Evolutionary conservation across 2,797 vertebrate genomes (phyloP).

Genomic region (Holocentrus rufus): DNA sequence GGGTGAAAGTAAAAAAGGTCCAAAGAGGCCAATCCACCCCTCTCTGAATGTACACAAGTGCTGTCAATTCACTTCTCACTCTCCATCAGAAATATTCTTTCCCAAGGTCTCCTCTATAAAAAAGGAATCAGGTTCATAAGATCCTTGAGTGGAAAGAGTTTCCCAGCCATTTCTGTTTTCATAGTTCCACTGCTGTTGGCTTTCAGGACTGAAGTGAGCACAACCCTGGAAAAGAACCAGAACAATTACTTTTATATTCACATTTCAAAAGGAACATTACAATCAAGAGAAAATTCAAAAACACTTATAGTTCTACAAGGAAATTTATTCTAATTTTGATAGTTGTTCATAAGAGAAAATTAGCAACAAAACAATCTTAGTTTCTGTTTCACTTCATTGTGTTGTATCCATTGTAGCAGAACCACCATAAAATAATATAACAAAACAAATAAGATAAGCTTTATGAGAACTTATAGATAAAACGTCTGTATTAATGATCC

Average conservation of each 20-base stretch:
- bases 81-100: conserved; percentile 15
- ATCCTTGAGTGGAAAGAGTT: conserved; percentile 14
- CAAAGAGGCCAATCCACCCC: conserved; percentile 17
- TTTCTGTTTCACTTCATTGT: too few relatives aligned
- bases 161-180: conserved; percentile 30
- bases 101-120: conserved; percentile 1
- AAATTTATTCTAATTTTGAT: too few relatives aligned
- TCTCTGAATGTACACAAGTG: background rate
- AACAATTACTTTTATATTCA: conserved; percentile 18
- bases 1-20: background rate
- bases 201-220: background rate
- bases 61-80: conserved; percentile 9
- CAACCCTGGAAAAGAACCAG: conserved; percentile 43
- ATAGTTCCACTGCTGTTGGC: background rate
- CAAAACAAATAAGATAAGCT: too few relatives aligned
- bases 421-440: too few relatives aligned
- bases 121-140: conserved; percentile 16
- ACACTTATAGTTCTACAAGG: background rate
- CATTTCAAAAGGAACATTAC: background rate
- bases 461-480: too few relatives aligned
- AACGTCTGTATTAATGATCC: too few relatives aligned
- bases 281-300: background rate
- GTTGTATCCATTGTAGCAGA: too few relatives aligned
- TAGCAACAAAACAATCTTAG: background rate
- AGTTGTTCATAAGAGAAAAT: background rate